Base-by-base conservation (phyloP, 2,113 vertebrate genomes). In the Willisornis vidua region DNA sequence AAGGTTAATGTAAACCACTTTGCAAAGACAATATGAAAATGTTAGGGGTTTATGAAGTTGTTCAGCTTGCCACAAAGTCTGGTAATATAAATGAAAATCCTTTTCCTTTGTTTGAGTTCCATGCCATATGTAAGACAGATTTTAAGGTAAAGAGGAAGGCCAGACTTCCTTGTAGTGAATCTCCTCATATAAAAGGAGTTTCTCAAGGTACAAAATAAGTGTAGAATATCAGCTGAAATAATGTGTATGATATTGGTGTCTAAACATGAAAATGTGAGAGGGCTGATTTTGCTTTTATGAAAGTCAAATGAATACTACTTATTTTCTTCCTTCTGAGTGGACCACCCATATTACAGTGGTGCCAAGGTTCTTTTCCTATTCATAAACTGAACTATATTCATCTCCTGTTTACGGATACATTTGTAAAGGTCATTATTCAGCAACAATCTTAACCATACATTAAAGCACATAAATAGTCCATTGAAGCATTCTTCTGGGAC, bases 401-500 rank as follows among this genome's bases (percentile, higher is more conserved):
- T 12, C 7, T 89, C 13, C 45, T 78, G 19, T 49, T 78, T 85
- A 73, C 61, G 28, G 48, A 63, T 77, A 46, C 20, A 41, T 63
- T 90, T 93, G 12, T 65, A 66, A 81, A 93, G 48, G 52, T 78
- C 52, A 45, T 59, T 71, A 52, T 87, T 82, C 49, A 85, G 12
- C 10, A 83, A 55, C 33, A 52, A 8, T 29, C 45, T 75, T 81
- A 79, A 52, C 35, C 18, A 61, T 68, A 14, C 15, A 43, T 75
- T 91, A 81, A 52, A 68, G 7, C 25, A 39, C 19, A 11, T 61
- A 92, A 82, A 33, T 39, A 89, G 35, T 46, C 28, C 28, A 89
- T 54, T 82, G 87, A 91, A 72, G 6, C 14, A 66, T 79, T 93
- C 45, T 85, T 87, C 74, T 80, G 54, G 65, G 10, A 39, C 16